Evolutionary conservation across 2,888 invertebrate species (phyloP), one percentile per base, ranked within the genome.

Genomic region (Latrodectus elegans): DNA sequence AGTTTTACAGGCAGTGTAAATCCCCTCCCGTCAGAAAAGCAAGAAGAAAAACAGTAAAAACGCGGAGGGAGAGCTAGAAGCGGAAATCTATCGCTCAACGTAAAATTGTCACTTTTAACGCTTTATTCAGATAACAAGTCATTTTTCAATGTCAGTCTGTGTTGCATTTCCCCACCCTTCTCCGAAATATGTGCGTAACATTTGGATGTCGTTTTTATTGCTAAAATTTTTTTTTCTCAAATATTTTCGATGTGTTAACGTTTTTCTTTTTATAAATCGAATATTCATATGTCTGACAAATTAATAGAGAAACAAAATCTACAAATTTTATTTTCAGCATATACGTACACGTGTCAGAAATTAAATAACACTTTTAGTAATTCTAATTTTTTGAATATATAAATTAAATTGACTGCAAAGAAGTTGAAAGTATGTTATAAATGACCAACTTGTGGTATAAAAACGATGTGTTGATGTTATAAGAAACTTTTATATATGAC

Each of bases 61-160:
- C 60, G 12, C 12, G 60, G 60, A 15, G 60, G 67, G 26, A 17
- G 67, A 81, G 67, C 67, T 67, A 67, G 55, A 85, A 85, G 17
- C 85, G 85, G 85, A 85, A 85, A 85, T 71, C 80, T 85, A 85
- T 85, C 80, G 74, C 80, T 85, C 85, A 85, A 80, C 75, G 26
- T 15, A 72, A 85, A 85, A 85, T 80, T 85, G 85, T 85, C 85
- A 79, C 67, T 85, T 80, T 84, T 80, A 85, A 22, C 71, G 80
- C 80, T 70, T 55, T 68, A 26, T 22, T 74, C 73, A 22, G 26
- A 79, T 53, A 26, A 60, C 53, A n/a, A 77, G 38, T 68, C 85
- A 85, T 85, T 85, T 70, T 75, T 85, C 85, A 85, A 75, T 80
- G 85, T 85, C 85, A 85, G 22, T 52, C 6, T 17, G 60, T 51